phyloP scores from a whole-genome alignment of 2,113 vertebrate genomes.

The Theristicus caerulescens region DNA sequence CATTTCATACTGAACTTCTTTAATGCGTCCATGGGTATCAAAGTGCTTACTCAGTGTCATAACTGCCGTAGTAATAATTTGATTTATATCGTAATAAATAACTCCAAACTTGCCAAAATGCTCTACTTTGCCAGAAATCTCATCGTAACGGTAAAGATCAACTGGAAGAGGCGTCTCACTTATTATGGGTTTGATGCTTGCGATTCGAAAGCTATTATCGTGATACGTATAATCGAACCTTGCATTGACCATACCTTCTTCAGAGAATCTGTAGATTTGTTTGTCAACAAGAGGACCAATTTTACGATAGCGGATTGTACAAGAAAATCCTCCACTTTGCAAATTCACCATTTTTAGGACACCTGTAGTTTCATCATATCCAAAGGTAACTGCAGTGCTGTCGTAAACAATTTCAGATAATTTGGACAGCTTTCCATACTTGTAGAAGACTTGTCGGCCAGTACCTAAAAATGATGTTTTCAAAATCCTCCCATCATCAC shows the following conservation, averaged over 20 bases:
- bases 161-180: conserved; percentile 97
- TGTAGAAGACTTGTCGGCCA: conserved; percentile 95
- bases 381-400: conserved; percentile 93
- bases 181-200: conserved; percentile 97
- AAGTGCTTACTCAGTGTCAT: conserved; percentile 99
- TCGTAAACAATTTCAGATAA: conserved; percentile 94
- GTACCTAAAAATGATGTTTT: conserved; percentile 90
- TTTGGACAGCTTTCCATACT: conserved; percentile 96
- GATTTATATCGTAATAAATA: conserved; percentile 99
- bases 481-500: conserved; percentile 90
- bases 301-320: conserved; percentile 95
- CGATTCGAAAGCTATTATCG: conserved; percentile 97
- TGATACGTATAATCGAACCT: conserved; percentile 98
- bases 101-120: conserved; percentile 99
- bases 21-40: conserved; percentile 96
- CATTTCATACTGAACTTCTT: conserved; percentile 98
- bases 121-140: conserved; percentile 98
- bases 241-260: conserved; percentile 98
- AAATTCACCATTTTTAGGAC: conserved; percentile 98
- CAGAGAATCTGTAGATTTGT: conserved; percentile 96
- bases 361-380: conserved; percentile 94
- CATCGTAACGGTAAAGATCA: conserved; percentile 96
- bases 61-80: conserved; percentile 97
- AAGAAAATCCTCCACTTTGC: conserved; percentile 96
- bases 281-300: conserved; percentile 96